phyloP scores from a whole-genome alignment of 2,888 invertebrate species.

The Podotricha telesiphe region DNA sequence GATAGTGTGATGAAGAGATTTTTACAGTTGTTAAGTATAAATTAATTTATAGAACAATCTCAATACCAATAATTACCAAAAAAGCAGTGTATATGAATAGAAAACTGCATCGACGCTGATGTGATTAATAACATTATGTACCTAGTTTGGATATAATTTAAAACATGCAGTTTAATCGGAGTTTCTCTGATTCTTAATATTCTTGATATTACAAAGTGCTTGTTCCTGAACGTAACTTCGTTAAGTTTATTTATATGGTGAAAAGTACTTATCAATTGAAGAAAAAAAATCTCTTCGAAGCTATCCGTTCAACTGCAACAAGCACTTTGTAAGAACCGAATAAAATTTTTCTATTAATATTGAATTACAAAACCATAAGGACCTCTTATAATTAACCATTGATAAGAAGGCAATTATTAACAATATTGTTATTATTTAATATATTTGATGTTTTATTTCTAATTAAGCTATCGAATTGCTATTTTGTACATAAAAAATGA shows the following conservation, averaged over 20 bases:
- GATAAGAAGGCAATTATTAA: constrained; percentile 83
- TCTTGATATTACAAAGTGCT: constrained; percentile 38
- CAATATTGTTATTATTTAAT: constrained; percentile 84
- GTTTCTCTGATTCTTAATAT: constrained; percentile 28
- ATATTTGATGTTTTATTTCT: constrained; percentile 84
- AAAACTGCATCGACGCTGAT: constrained; percentile 74
- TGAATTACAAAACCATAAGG: constrained; percentile 82
- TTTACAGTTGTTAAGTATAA: constrained; percentile 84
- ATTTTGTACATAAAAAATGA: constrained; percentile 80
- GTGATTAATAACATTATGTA: constrained; percentile 63
- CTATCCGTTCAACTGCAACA: constrained; percentile 40
- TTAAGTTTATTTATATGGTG: constrained; percentile 25
- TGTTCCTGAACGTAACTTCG: constrained; percentile 26
- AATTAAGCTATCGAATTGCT: constrained; percentile 79
- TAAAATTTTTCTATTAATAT: constrained; percentile 58
- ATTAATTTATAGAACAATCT: constrained; percentile 84
- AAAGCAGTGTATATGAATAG: constrained; percentile 80
- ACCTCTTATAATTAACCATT: constrained; percentile 84
- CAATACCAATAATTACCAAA: constrained; percentile 84
- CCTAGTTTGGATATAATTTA: constrained; percentile 31
- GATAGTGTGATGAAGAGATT: constrained; percentile 83
- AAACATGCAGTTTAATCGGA: constrained; percentile 27
- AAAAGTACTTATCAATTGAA: constrained; percentile 31
- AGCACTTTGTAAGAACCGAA: constrained; percentile 59
- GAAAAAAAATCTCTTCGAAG: constrained; percentile 29